phyloP scores from a whole-genome alignment of 2,888 invertebrate species.

The Sphecodes monilicornis region DNA sequence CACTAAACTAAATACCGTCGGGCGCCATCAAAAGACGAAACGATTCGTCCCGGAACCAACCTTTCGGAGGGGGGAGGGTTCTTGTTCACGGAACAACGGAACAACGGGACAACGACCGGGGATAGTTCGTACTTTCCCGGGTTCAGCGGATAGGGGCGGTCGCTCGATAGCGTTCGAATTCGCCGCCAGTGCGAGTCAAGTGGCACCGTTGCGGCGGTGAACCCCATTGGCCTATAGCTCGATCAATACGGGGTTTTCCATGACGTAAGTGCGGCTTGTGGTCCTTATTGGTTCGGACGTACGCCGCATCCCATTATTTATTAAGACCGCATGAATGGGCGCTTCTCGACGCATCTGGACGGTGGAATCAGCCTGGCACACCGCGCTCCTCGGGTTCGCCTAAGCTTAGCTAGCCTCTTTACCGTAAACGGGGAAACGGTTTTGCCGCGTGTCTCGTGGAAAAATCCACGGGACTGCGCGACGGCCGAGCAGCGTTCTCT shows the following conservation, averaged over 20 bases:
- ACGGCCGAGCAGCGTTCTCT: slow-evolving; percentile 82
- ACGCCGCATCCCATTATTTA: slow-evolving; percentile 86
- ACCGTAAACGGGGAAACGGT: neutral
- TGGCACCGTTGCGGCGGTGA: slow-evolving; percentile 54
- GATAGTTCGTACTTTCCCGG: slow-evolving; percentile 49
- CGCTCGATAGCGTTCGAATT: slow-evolving; percentile 57
- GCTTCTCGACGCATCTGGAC: slow-evolving; percentile 39
- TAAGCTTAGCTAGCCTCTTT: neutral
- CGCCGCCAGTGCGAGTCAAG: slow-evolving; percentile 53
- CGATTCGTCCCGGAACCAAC: neutral
- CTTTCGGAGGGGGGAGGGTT: neutral
- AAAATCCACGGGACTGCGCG: slow-evolving; percentile 55
- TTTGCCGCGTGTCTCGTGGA: neutral
- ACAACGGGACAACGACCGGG: neutral
- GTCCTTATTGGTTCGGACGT: slow-evolving; percentile 85
- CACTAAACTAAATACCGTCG: slow-evolving; percentile 12
- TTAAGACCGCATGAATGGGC: slow-evolving; percentile 85
- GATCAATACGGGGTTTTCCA: slow-evolving; percentile 85
- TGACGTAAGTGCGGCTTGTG: slow-evolving; percentile 85
- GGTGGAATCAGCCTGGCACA: neutral
- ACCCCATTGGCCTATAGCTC: slow-evolving; percentile 72
- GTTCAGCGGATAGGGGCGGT: neutral
- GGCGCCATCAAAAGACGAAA: neutral
- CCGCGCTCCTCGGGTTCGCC: neutral
- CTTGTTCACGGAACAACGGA: neutral